Evolutionary conservation across 2,888 invertebrate genomes (phyloP).

Genomic region (Spilarctia lutea): DNA sequence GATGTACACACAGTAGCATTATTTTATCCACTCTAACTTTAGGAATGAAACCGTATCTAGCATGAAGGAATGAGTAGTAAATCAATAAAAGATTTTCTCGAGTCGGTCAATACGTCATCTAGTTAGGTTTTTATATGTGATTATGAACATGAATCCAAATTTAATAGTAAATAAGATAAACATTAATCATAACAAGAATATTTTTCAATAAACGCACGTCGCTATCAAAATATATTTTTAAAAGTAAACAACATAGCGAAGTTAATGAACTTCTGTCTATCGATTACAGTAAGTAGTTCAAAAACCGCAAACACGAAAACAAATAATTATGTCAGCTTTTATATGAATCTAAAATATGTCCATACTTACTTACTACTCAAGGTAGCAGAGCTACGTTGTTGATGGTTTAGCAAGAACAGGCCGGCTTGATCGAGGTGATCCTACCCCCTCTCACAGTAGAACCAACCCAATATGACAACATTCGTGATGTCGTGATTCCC

Average conservation of each 20-base stretch:
- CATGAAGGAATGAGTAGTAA: too few relatives aligned
- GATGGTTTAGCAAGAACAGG: too few relatives aligned
- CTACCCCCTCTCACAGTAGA: too few relatives aligned
- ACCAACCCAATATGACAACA: too few relatives aligned
- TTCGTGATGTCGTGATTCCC: too few relatives aligned
- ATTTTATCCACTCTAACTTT: too few relatives aligned
- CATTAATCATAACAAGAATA: neutral
- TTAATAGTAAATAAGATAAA: neutral
- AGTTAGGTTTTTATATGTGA: too few relatives aligned
- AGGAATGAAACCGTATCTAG: too few relatives aligned
- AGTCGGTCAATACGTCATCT: too few relatives aligned
- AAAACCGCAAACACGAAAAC: neutral
- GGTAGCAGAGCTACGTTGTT: too few relatives aligned
- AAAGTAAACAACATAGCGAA: neutral
- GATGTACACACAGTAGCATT: neutral
- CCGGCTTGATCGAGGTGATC: too few relatives aligned
- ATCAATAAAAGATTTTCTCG: neutral
- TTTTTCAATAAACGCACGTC: conserved; percentile 5
- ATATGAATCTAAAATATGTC: neutral
- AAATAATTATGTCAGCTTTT: neutral
- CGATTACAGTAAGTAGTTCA: neutral
- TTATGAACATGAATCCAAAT: neutral
- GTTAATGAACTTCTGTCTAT: conserved; percentile 2
- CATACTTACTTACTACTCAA: too few relatives aligned
- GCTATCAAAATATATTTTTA: conserved; percentile 2